Evolutionary conservation across 2,113 vertebrate genomes (phyloP), one percentile per base, ranked within the genome.

Genomic region (Heteronetta atricapilla): DNA sequence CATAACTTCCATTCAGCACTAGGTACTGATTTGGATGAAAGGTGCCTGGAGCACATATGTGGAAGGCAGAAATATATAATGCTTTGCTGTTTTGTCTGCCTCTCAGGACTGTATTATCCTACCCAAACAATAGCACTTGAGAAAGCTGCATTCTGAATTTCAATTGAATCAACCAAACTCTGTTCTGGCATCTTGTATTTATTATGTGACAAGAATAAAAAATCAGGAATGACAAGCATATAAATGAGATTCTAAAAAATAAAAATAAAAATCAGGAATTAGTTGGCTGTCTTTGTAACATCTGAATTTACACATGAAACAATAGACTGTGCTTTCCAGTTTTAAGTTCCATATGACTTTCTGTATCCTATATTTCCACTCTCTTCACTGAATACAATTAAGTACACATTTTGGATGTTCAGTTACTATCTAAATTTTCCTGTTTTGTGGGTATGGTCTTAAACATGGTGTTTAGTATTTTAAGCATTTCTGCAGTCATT

Each of bases 161-260:
- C 87, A 87, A 89, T 68, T 48, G 58, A 46, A 91, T 60, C 84
- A 59, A 46, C 66, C 69, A 82, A 89, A 56, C 42, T 18, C 81
- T 82, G 14, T 76, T 82, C 78, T 7, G 8, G 70, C 78, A 93
- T 87, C 78, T 93, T 94, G 87, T 68, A 75, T 68, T 93, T 84
- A 94, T 96, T 82, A 94, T 79, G 84, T 76, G 78, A 60, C 84
- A 89, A 85, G 89, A 75, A 67, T 82, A 84, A n/a, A n/a, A 72
- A 79, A 40, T 56, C n/a, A 33, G 56, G 42, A 85, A 72, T 86
- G 77, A 78, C 59, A 44, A 42, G 19, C 20, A 26, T 74, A 87
- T 62, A 93, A 87, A 0, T 42, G n/a, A 86, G 66, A 52, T 46
- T 34, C 48, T 33, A 59, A 42, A 38, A 40, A 50, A 50, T 38